Evolutionary conservation across 2,888 invertebrate genomes (phyloP), one percentile per base, ranked within the genome.

Genomic region (Philopedon plagiatum): DNA sequence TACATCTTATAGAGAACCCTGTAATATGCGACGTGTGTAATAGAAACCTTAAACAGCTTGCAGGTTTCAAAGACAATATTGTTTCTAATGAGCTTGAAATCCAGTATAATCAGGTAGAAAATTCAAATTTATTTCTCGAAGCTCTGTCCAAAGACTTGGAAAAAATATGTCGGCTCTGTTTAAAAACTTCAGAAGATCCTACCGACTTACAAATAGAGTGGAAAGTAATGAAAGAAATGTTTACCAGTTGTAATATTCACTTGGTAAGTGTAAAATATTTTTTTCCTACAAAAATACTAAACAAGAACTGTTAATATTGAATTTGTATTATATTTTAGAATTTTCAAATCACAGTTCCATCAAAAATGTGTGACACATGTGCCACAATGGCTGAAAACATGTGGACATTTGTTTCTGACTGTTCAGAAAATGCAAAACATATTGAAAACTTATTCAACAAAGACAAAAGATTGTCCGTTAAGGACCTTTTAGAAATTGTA

Each of bases 51-150:
- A 68, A 32, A 11, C 9, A 34, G 1, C 32, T 68, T 8, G 51
- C 57, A 5, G 41, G 9, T 15, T 72, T 68, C 23, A 67, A 72
- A 49, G 51, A 72, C n/a, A 57, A 32, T 9, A 41, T 67, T 15
- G 58, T 58, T 23, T 18, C 46, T 9, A 72, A 63, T 63, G 71
- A 71, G 44, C 34, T 23, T 3, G 32, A 71, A 62, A 54, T 71
- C 1, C 61, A 58, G n/a, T 34, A 21, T 11, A 49, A 51, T 32
- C 23, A 68, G 15, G 18, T 23, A 13, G 56, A 46, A 5, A 37
- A 61, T 23, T 9, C 15, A 15, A 49, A 64, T 18, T 23, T 26
- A 0, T 65, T 65, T 26, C 34, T 71, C 4, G 19, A 54, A 54
- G 19, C 5, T 29, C n/a, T 71, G 5, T 71, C 66, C 5, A 29